Evolutionary conservation across 35 echinoderm and acorn worm genomes (phyloP).

Genomic region (Apostichopus parvimensis): DNA sequence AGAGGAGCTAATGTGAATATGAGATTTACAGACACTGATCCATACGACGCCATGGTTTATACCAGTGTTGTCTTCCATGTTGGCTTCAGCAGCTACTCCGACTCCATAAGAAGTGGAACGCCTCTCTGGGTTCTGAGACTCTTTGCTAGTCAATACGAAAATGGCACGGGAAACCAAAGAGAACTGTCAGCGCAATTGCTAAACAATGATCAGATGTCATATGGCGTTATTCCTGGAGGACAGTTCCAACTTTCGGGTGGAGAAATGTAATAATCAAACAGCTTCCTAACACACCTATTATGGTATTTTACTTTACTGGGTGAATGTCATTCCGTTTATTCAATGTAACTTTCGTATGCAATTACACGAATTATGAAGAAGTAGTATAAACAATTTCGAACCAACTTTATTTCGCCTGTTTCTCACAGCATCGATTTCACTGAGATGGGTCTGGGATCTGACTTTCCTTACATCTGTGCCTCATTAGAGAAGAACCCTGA

Average conservation of each 20-base stretch:
- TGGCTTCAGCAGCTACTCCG: not conserved
- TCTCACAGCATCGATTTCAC: not conserved
- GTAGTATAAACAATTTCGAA: too few relatives aligned
- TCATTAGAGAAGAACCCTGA: not conserved
- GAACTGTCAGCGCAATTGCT: not conserved
- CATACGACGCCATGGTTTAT: not conserved
- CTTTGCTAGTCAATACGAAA: not conserved
- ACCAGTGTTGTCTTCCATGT: not conserved
- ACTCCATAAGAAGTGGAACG: not conserved
- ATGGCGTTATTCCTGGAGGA: not conserved
- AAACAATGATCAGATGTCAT: not conserved
- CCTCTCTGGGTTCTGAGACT: not conserved
- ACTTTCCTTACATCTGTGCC: not conserved
- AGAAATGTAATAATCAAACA: not conserved
- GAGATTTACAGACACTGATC: not conserved
- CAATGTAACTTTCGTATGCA: too few relatives aligned
- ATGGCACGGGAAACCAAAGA: not conserved
- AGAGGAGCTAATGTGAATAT: not conserved
- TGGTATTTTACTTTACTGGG: too few relatives aligned
- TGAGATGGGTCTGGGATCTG: not conserved
- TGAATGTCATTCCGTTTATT: too few relatives aligned
- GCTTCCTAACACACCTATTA: too few relatives aligned
- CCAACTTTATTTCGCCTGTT: not conserved
- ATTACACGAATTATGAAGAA: too few relatives aligned
- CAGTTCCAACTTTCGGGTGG: not conserved